Base-by-base conservation (phyloP, 1,140 invertebrate genomes). In the Oryctes rhinoceros region DNA sequence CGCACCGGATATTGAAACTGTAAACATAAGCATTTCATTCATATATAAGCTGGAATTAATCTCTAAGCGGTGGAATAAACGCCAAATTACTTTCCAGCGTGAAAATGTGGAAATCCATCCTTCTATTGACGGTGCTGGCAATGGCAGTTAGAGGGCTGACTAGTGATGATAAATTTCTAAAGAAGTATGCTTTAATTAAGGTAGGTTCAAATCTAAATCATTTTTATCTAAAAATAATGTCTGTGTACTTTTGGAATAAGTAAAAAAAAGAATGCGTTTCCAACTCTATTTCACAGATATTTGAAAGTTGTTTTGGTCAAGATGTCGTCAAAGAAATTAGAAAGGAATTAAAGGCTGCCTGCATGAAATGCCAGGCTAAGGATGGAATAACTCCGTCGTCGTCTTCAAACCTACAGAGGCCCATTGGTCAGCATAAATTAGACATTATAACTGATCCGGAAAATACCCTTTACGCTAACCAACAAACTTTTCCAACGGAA, bases 111-210 rank as follows among this genome's bases (percentile, higher is more conserved):
- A 49, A 59, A 35, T 30, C 49, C 5, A 53, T 78, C 30, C 30
- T 78, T 5, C 49, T 78, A 10, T 1, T 59, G 3, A 35, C 30
- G 9, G 13, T 62, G 6, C 18, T 78, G 4, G 76, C 48, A 30
- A 59, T 30, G 24, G 7, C 49, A 13, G 30, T 3, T 24, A 35
- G 18, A 30, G 35, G 48, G 3, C 18, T 78, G 9, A 89, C 89
- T 81, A 90, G 89, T 74, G 91, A 92, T 85, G 91, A 92, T 83
- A 89, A 88, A 84, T 92, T 92, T 83, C 89, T 92, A 76, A 92
- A 92, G 83, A 92, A 92, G 87, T 92, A 92, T 81, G 91, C 91
- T 3, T 91, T 92, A 90, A 91, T 92, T 90, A 92, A 92, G 89
- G 91, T 92, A 87, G 87, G 20, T 30, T 15, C 15, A 59, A n/a